phyloP scores from a whole-genome alignment of 2,113 vertebrate species.

The Nothobranchius kuhntae region DNA sequence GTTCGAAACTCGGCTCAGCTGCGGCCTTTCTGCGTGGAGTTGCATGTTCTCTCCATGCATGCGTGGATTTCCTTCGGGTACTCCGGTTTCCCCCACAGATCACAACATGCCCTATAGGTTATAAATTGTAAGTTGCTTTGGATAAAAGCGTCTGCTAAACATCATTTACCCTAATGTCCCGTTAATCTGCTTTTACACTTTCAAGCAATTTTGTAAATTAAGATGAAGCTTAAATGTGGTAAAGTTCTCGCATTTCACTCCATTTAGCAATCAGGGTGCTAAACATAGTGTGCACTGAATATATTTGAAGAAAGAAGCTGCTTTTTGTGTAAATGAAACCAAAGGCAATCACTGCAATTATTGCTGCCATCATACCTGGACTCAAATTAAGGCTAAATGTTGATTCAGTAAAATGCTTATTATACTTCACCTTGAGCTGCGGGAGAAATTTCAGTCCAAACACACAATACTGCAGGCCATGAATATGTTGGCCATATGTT shows the following conservation, averaged over 20 bases:
- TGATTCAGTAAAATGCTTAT: conserved; percentile 1
- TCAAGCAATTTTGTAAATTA: conserved; percentile 35
- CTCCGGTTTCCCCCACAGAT: too few relatives aligned
- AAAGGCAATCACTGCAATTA: neutral
- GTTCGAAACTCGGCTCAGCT: too few relatives aligned
- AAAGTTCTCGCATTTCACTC: conserved; percentile 16
- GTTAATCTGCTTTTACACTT: conserved; percentile 28
- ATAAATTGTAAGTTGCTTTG: too few relatives aligned
- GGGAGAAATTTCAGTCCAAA: neutral
- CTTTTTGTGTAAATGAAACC: conserved; percentile 6
- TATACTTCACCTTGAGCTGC: conserved; percentile 1
- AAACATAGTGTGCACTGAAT: conserved; percentile 1
- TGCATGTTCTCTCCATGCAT: too few relatives aligned
- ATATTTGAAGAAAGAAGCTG: conserved; percentile 7
- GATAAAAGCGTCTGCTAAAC: too few relatives aligned
- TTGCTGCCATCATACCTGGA: conserved; percentile 3
- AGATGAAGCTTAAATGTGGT: conserved; percentile 21
- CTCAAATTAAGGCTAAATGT: conserved; percentile 16
- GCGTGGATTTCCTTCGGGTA: too few relatives aligned
- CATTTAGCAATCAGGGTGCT: neutral
- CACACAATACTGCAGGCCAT: neutral
- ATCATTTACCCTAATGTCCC: conserved; percentile 28
- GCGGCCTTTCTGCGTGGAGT: too few relatives aligned
- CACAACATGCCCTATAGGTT: too few relatives aligned
- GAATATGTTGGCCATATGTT: conserved; percentile 3